Evolutionary conservation across 2,797 vertebrate genomes (phyloP), one percentile per base, ranked within the genome.

Genomic region (Tapera naevia): DNA sequence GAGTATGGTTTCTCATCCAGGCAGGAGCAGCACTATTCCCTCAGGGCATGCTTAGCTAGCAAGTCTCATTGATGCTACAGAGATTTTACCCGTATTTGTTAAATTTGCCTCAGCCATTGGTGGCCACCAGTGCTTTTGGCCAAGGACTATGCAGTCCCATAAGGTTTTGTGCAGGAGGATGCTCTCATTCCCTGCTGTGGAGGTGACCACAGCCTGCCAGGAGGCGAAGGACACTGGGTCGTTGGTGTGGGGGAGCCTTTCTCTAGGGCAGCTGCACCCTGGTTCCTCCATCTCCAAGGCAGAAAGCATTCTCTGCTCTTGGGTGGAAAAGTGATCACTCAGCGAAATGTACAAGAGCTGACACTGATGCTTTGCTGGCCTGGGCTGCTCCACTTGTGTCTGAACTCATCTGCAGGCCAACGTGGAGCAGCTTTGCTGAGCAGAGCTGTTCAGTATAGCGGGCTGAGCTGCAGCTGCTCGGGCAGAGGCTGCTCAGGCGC

Each of bases 141-240:
- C 16, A 28, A 48, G 46, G 46, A 46, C 46, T 3, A 23, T 13
- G 21, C 19, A 2, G 48, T 3, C 41, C 80, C 16, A 35, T 4
- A 1, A 7, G 60, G 28, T 28, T 41, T 22, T 0, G 1, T 3
- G 18, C 0, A 17, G 25, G 9, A 27, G 11, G 28, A 28, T 37
- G 39, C 14, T 18, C 48, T 15, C 15, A 2, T 7, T 56, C 1
- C 3, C 30, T 56, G n/a, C 24, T 30, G 33, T 30, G 33, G 41
- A 4, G 5, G 37, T 10, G 17, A 13, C 28, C 41, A 4, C 24
- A 7, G 39, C 33, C 50, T 33, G 33, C 33, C 23, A 10, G 53
- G 25, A 37, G 17, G 35, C 46, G n/a, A 3, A 1, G 2, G 45
- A 50, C 2, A 2, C 25, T 8, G 14, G 4, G 25, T 8, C 4